phyloP scores from a whole-genome alignment of 2,888 invertebrate genomes.

The Nezara viridula region DNA sequence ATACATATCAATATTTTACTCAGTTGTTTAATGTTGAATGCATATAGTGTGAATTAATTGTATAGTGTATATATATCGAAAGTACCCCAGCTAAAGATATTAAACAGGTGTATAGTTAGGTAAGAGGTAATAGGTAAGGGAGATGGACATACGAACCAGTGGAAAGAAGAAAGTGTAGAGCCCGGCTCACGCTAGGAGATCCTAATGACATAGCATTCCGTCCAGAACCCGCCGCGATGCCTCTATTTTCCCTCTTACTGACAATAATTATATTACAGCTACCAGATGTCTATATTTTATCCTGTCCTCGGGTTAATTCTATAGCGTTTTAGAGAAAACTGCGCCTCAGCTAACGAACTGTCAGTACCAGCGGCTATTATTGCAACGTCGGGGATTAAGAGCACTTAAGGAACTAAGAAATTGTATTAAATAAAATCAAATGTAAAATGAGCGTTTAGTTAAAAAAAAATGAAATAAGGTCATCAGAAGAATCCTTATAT shows the following conservation, averaged over 20 bases:
- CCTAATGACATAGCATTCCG: background rate
- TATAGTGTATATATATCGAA: too few species aligned
- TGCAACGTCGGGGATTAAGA: background rate
- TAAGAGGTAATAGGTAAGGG: background rate
- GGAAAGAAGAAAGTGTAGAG: background rate
- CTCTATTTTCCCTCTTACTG: background rate
- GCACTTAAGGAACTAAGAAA: too few species aligned
- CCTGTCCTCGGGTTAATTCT: background rate
- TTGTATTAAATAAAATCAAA: too few species aligned
- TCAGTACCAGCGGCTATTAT: background rate
- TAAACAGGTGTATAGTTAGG: too few species aligned
- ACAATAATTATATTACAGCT: background rate
- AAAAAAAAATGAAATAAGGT: too few species aligned
- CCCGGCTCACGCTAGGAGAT: background rate
- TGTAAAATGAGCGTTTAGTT: too few species aligned
- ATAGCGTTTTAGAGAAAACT: background rate
- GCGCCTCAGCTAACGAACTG: background rate
- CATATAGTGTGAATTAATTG: too few species aligned
- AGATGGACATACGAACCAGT: background rate
- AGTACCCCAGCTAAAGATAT: too few species aligned
- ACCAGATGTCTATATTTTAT: background rate
- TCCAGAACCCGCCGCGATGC: background rate
- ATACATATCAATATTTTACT: too few species aligned
- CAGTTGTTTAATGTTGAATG: too few species aligned
- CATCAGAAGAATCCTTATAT: too few species aligned